Conservation (phyloP, 2,113 vertebrate genomes). For the Microcebus jonahi region DNA sequence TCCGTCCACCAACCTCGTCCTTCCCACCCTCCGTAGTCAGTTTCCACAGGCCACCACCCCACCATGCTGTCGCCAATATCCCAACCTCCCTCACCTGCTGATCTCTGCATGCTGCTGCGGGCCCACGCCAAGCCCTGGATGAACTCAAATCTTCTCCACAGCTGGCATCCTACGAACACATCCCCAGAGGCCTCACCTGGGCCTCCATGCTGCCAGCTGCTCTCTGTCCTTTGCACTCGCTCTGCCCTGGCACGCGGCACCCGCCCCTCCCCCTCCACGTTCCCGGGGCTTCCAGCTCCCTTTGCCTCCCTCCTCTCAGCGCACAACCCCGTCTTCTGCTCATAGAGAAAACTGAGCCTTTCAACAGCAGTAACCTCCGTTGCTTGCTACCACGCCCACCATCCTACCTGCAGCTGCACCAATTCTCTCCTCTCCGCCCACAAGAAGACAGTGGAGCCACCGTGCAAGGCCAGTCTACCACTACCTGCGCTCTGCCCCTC, state of each 20-base stretch:
- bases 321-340: background rate
- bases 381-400: background rate
- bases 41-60: background rate
- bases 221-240: background rate
- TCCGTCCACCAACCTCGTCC: background rate
- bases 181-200: background rate
- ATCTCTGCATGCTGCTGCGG: background rate
- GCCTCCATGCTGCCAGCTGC: background rate
- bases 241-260: background rate
- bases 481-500: background rate
- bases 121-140: background rate
- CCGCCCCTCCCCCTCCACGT: rapidly evolving
- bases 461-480: background rate
- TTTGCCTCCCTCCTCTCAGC: background rate
- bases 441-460: background rate
- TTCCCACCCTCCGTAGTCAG: background rate
- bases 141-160: background rate
- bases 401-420: rapidly evolving
- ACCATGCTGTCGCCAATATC: background rate
- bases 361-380: background rate
- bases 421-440: background rate
- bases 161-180: background rate
- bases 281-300: background rate
- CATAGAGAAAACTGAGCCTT: background rate
- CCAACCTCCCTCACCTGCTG: background rate